phyloP scores from a whole-genome alignment of 2,888 invertebrate genomes.

The Odontocerum albicorne region DNA sequence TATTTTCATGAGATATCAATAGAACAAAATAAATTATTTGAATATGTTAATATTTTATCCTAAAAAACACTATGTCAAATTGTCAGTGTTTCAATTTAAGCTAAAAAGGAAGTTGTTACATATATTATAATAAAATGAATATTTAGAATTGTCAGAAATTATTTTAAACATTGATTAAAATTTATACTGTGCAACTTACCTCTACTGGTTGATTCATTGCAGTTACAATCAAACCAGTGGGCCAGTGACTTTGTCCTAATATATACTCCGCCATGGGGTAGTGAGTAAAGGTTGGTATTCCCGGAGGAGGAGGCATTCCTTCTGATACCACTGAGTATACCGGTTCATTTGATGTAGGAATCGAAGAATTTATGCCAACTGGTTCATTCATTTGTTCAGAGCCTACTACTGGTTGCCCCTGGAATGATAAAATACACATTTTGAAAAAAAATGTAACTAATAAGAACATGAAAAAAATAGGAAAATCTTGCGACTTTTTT shows the following conservation, averaged over 20 bases:
- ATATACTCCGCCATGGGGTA: constrained; percentile 54
- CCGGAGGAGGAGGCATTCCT: constrained; percentile 46
- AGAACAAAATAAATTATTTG: too few species aligned
- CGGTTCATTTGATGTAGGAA: constrained; percentile 23
- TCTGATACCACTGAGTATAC: constrained; percentile 27
- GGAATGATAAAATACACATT: background rate
- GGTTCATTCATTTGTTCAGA: constrained; percentile 30
- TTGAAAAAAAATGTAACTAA: background rate
- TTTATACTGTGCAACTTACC: constrained; percentile 49
- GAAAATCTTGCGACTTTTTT: too few species aligned
- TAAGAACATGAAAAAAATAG: too few species aligned
- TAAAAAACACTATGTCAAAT: too few species aligned
- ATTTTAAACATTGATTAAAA: too few species aligned
- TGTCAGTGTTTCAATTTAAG: too few species aligned
- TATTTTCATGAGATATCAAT: too few species aligned
- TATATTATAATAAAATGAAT: too few species aligned
- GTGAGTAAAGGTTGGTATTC: constrained; percentile 50
- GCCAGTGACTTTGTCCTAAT: constrained; percentile 50
- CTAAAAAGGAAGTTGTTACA: too few species aligned
- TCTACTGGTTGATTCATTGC: constrained; percentile 53
- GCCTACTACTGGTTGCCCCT: constrained; percentile 29
- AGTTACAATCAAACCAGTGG: constrained; percentile 52
- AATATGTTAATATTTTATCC: too few species aligned
- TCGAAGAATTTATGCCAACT: constrained; percentile 21
- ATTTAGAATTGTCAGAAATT: too few species aligned